Conservation (phyloP, 2,888 invertebrate genomes). For the Lasioglossum malachurum region DNA sequence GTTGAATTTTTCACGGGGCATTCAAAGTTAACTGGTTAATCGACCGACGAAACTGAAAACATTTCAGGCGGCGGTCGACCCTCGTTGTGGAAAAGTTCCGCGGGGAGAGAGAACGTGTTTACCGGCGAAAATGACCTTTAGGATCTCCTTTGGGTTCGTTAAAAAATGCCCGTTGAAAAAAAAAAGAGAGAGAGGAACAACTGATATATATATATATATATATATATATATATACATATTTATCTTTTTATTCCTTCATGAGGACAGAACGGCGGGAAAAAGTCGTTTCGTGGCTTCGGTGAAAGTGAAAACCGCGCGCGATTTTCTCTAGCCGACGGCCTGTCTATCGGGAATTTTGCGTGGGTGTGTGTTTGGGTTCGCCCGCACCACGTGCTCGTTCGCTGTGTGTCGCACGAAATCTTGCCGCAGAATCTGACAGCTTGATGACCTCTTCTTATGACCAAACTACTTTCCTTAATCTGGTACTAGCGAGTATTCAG, state of each 20-base stretch:
- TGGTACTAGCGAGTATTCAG: background rate
- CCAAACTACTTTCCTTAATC: background rate
- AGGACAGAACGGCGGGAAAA: background rate
- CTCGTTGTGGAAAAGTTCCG: background rate
- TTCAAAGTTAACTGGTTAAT: slow-evolving; percentile 32
- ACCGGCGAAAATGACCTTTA: slow-evolving; percentile 47
- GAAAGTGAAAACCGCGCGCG: slow-evolving; percentile 59
- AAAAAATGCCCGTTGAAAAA: background rate
- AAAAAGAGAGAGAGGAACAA: background rate
- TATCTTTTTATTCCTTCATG: background rate
- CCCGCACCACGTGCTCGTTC: slow-evolving; percentile 74
- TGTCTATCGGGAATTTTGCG: slow-evolving; percentile 74
- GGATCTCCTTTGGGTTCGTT: background rate
- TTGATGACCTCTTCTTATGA: background rate
- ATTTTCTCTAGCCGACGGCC: slow-evolving; percentile 71
- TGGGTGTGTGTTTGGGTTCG: slow-evolving; percentile 79
- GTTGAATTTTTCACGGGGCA: slow-evolving; percentile 46
- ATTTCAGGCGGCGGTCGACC: background rate
- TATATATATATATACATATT: background rate
- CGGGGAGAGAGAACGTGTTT: slow-evolving; percentile 22
- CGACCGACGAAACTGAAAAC: slow-evolving; percentile 18
- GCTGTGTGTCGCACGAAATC: background rate
- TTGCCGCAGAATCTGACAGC: background rate
- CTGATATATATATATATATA: background rate
- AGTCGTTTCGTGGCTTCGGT: slow-evolving; percentile 32